Evolutionary conservation across 2,797 vertebrate species (phyloP).

Genomic region (Atherinosoma microstoma): DNA sequence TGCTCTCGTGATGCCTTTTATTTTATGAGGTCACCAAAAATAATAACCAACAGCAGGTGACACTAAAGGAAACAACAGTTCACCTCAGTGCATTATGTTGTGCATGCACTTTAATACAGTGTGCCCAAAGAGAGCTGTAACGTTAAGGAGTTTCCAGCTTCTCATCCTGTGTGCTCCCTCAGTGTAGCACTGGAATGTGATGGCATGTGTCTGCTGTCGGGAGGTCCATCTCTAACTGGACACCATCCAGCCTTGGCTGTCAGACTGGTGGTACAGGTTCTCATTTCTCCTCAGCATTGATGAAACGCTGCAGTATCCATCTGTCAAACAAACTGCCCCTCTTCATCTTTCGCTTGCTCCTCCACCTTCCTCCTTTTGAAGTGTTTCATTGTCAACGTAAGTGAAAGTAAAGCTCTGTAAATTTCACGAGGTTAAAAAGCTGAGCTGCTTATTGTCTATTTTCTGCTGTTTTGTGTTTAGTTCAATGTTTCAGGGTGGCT

Average conservation of each 20-base stretch:
- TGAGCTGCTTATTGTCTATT: constrained; percentile 49
- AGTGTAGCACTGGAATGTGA: constrained; percentile 61
- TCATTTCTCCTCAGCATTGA: constrained; percentile 75
- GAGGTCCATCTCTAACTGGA: constrained; percentile 76
- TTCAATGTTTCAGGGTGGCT: constrained; percentile 46
- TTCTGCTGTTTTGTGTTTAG: constrained; percentile 42
- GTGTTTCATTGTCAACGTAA: constrained; percentile 21
- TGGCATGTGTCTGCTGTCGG: constrained; percentile 68
- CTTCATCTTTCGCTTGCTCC: constrained; percentile 24
- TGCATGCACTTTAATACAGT: constrained; percentile 25
- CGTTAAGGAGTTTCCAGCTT: constrained; percentile 49
- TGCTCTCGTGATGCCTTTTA: constrained; percentile 35
- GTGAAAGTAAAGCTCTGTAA: constrained; percentile 23
- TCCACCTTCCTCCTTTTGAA: constrained; percentile 28
- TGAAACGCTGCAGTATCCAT: constrained; percentile 79
- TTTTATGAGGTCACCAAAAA: constrained; percentile 59
- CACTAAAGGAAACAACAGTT: constrained; percentile 50
- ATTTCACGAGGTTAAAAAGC: constrained; percentile 24
- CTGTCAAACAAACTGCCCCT: constrained; percentile 76
- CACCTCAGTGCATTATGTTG: constrained; percentile 24
- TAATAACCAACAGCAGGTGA: constrained; percentile 70
- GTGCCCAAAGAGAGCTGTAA: constrained; percentile 40
- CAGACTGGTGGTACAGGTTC: constrained; percentile 73
- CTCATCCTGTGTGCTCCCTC: constrained; percentile 41
- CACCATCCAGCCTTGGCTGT: constrained; percentile 73